phyloP scores from a whole-genome alignment of 2,888 invertebrate genomes.

The Adela reaumurella region DNA sequence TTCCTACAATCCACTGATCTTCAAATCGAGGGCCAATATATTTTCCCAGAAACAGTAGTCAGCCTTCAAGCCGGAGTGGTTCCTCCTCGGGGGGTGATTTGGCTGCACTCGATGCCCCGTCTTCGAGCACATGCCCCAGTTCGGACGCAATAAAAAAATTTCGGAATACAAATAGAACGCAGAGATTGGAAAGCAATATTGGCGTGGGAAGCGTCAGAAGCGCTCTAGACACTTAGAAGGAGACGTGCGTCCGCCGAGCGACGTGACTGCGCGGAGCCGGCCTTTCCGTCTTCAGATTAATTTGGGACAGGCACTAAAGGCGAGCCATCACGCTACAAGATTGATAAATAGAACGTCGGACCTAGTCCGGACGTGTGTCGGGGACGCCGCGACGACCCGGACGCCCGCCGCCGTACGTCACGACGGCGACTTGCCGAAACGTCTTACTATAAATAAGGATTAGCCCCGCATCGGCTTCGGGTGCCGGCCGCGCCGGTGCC shows the following conservation, averaged over 20 bases:
- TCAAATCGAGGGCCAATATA: too few species aligned
- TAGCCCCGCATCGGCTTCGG: constrained; percentile 16
- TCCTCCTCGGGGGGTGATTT: too few species aligned
- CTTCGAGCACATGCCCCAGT: too few species aligned
- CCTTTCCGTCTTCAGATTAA: neutral
- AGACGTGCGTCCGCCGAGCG: neutral
- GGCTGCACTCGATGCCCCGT: too few species aligned
- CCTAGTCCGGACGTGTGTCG: neutral
- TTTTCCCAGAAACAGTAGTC: too few species aligned
- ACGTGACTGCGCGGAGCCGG: neutral
- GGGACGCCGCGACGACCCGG: neutral
- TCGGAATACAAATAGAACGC: too few species aligned
- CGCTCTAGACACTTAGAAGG: neutral
- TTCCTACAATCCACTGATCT: too few species aligned
- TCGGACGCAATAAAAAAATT: too few species aligned
- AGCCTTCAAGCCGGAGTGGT: too few species aligned
- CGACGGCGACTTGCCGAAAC: constrained; percentile 15
- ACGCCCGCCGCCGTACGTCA: neutral
- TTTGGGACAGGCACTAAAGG: neutral
- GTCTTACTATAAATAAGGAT: constrained; percentile 58
- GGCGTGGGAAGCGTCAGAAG: too few species aligned
- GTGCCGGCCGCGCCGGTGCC: neutral
- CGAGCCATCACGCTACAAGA: neutral
- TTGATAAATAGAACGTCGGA: neutral
- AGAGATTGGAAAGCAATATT: too few species aligned